Base-by-base conservation (phyloP, 2,888 invertebrate species). In the Campopleginae sp. region DNA sequence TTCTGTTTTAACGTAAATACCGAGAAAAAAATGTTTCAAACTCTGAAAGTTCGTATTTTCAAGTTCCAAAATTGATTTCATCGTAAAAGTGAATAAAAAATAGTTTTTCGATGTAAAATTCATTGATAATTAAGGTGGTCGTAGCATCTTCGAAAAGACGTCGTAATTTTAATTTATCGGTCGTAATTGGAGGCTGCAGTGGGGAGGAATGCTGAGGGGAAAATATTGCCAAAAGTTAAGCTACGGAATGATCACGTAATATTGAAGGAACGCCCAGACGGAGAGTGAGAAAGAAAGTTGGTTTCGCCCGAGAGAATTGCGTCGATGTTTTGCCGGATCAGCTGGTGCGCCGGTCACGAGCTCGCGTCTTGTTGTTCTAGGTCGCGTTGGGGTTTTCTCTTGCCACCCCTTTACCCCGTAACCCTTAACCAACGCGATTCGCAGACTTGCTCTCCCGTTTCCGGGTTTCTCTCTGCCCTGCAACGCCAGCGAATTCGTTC, bases 331-430 rank as follows among this genome's bases (percentile, higher is more conserved):
- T 19, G 66, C 46, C 61, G 71, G 82, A 85, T 85, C 85, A 85
- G 85, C 85, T 85, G 85, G 91, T 89, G 90, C 90, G 90, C 89
- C 90, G 87, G 89, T 88, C 88, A 79, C 86, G 89, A 48, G 54
- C 31, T 51, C 65, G 17, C 51, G 48, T 91, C 48, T 65, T 38
- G 80, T 91, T 91, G 91, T 88, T 91, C 90, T 91, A 92, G 91
- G 91, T 92, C 91, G 89, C 87, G 91, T 88, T 82, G 86, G 88
- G 86, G 46, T 70, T 86, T 75, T 87, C 84, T 86, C 86, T 83
- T 82, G 66, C 77, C 80, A 33, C 46, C 80, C 74, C 65, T 80
- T 86, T 51, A 54, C 74, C 66, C 61, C 72, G 27, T 68, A 19
- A 14, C 48, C 76, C 76, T 38, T 51, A 33, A 46, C 44, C 42